Base-by-base conservation (phyloP, 2,888 invertebrate species). In the Metopia argyrocephala region DNA sequence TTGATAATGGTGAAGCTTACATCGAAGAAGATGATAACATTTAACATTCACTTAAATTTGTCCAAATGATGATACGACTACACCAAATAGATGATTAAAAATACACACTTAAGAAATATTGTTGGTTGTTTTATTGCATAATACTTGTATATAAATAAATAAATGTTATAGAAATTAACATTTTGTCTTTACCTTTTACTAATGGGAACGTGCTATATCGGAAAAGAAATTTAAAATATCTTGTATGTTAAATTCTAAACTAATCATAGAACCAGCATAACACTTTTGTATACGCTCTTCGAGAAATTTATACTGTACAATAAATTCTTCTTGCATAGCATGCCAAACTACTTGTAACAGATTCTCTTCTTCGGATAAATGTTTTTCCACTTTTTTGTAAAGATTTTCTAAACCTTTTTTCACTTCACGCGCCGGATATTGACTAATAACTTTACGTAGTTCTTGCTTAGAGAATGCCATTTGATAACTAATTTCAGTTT, bases 311-410 rank as follows among this genome's bases (percentile, higher is more conserved):
- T 98, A 97, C 90, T 99, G 99, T 85, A 96, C 95, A 86, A 99
- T 96, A 91, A 99, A 99, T 92, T 99, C 98, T 90, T 98, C 97
- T 92, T 99, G 98, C 98, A 99, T 98, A 86, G 98, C 97, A 89
- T 97, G 94, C 99, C 99, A 99, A 76, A 99, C 99, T 65, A 99
- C 99, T 94, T 96, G 91, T 86, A 98, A 92, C 83, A 98, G 92
- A 88, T 97, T 98, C 89, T 96, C 96, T 91, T 97, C 97, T 91
- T 98, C 98, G 87, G 96, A 97, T 57, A 99, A 92, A 91, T 99
- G 98, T 92, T 99, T 99, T 90, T 99, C 99, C 73, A 99, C 97
- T 91, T 97, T 98, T 90, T 95, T 95, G 91, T 97, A 98, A 81
- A 99, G 92, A 87, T 96, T 94, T 91, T 98, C 98, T 83, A 98